These are phyloP conservation scores for Drosophila suzukii DNA, from an alignment of 1,140 invertebrate species.

Conservation along the genomic window DNA sequence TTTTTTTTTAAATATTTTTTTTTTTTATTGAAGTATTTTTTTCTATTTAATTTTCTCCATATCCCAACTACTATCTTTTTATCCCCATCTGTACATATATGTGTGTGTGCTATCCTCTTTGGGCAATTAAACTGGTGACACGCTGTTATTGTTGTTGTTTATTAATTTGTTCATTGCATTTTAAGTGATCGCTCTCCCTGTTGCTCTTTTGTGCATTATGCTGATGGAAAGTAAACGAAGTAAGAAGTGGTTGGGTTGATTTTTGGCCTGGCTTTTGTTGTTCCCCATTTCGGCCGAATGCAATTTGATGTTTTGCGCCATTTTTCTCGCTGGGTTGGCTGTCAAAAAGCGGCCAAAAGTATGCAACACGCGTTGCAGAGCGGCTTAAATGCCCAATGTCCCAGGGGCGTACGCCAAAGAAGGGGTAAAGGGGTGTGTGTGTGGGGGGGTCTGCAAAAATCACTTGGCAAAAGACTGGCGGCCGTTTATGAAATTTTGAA, in stretches of 20 bases:
- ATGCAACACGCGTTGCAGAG: constrained; percentile 47
- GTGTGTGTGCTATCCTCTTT: constrained; percentile 20
- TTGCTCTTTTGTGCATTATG: constrained; percentile 38
- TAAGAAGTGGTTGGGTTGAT: constrained; percentile 19
- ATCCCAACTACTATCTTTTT: neutral
- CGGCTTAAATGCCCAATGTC: constrained; percentile 13
- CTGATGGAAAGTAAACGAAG: constrained; percentile 49
- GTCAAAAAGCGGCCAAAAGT: constrained; percentile 72
- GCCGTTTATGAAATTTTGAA: constrained; percentile 84
- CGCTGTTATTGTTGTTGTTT: constrained; percentile 43
- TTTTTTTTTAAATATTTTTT: neutral
- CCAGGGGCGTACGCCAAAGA: neutral
- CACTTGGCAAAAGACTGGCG: constrained; percentile 32
- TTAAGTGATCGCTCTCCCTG: constrained; percentile 47
- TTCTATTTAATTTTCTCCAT: neutral
- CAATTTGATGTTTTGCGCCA: constrained; percentile 44
- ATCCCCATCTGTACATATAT: neutral
- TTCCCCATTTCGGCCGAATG: constrained; percentile 6
- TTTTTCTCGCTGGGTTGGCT: constrained; percentile 21
- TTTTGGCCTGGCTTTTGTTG: neutral
- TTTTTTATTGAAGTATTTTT: neutral
- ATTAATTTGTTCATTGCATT: constrained; percentile 75
- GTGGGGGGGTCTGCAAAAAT: neutral
- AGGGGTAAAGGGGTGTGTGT: neutral
- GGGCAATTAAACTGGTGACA: constrained; percentile 55